Percentiles rank a stretch among this genome's conserved stretches.
Evolutionary conservation across 2,888 invertebrate species (phyloP).

Genomic region (Operophtera brumata): DNA sequence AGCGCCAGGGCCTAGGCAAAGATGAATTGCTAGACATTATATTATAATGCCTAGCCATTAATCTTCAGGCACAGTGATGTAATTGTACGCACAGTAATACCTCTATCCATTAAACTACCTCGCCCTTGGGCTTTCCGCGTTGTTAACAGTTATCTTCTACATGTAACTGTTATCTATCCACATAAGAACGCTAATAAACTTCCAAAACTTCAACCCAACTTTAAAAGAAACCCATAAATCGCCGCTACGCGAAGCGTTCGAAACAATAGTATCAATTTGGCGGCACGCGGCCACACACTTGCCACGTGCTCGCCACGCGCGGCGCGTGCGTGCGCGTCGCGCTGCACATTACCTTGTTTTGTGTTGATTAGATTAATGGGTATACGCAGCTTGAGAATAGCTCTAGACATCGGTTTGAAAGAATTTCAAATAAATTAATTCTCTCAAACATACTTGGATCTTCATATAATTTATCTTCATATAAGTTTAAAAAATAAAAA

Average conservation of each 20-base stretch:
- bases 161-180: too few species aligned
- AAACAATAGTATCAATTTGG: conserved; percentile 56
- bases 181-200: background rate
- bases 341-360: conserved; percentile 62
- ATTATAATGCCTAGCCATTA: too few species aligned
- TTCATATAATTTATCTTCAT: too few species aligned
- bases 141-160: too few species aligned
- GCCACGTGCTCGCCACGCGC: conserved; percentile 45
- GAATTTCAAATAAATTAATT: background rate
- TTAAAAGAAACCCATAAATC: conserved; percentile 10
- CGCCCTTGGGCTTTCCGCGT: too few species aligned
- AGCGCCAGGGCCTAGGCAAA: too few species aligned
- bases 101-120: too few species aligned
- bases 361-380: conserved; percentile 64
- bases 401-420: background rate
- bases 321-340: conserved; percentile 55
- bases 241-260: conserved; percentile 30
- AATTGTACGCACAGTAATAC: too few species aligned
- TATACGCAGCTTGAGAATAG: background rate
- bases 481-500: too few species aligned
- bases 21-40: too few species aligned
- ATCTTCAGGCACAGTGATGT: too few species aligned
- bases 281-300: conserved; percentile 42
- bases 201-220: background rate
- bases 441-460: too few species aligned